Percentiles rank a stretch among this genome's conserved stretches.
phyloP scores from a whole-genome alignment of 2,113 vertebrate genomes.

The Nerophis ophidion region DNA sequence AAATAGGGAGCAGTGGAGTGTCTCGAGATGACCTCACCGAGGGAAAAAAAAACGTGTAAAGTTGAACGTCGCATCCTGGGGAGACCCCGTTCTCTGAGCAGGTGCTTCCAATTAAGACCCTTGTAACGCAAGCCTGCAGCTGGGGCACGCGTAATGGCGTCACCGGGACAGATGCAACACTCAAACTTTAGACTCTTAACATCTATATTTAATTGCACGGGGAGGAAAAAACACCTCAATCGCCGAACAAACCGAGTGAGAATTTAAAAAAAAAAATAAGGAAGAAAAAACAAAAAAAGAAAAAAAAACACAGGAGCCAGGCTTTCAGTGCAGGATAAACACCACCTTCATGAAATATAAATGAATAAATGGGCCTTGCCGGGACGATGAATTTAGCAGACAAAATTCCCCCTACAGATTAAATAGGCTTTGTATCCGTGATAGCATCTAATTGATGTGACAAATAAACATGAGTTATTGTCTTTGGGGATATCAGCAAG shows the following conservation, averaged over 20 bases:
- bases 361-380: slow-evolving; percentile 58
- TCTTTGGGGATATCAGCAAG: slow-evolving; percentile 30
- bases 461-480: slow-evolving; percentile 51
- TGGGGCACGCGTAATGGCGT: slow-evolving; percentile 70
- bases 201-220: slow-evolving; percentile 78
- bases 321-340: slow-evolving; percentile 53
- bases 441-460: slow-evolving; percentile 60
- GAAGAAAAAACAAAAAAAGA: too few relatives aligned
- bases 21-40: slow-evolving; percentile 57
- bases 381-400: slow-evolving; percentile 55
- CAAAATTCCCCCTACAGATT: slow-evolving; percentile 55
- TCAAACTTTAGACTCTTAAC: slow-evolving; percentile 66
- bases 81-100: slow-evolving; percentile 62
- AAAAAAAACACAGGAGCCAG: slow-evolving; percentile 16
- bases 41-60: slow-evolving; percentile 34
- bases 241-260: slow-evolving; percentile 28
- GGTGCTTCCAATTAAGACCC: slow-evolving; percentile 70
- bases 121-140: slow-evolving; percentile 74
- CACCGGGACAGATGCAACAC: slow-evolving; percentile 72
- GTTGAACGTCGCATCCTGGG: slow-evolving; percentile 42
- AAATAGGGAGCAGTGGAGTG: slow-evolving; percentile 23
- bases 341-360: slow-evolving; percentile 62
- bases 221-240: slow-evolving; percentile 44
- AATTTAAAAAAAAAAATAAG: neutral
- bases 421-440: slow-evolving; percentile 31